These are phyloP conservation scores for Lacanobia oleracea DNA, from an alignment of 2,888 invertebrate genomes.

Conservation along the genomic window DNA sequence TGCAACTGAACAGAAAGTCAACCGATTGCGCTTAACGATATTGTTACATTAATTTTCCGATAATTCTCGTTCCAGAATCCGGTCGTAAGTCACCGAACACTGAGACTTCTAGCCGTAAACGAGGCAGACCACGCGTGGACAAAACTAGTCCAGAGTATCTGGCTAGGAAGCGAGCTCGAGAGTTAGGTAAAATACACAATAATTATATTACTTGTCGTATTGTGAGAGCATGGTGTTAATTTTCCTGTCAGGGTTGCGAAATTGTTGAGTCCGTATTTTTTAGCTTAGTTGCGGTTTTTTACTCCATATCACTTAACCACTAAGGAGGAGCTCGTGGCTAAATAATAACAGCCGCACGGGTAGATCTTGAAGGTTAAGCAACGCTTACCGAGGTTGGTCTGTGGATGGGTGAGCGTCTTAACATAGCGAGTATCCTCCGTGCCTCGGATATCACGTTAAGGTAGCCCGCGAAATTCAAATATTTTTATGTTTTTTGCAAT, in stretches of 20 bases:
- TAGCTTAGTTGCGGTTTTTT: no score
- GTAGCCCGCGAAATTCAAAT: no score
- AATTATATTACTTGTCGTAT: not conserved
- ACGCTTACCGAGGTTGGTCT: no score
- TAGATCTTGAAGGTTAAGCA: no score
- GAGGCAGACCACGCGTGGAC: conserved; percentile 85
- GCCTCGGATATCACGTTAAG: no score
- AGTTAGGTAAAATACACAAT: conserved; percentile 74
- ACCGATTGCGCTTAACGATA: not conserved
- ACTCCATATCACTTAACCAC: no score
- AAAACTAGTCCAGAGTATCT: conserved; percentile 86
- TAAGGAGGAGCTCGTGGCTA: no score
- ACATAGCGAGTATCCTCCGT: no score
- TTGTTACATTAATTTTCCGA: not conserved
- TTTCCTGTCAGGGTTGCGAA: not conserved
- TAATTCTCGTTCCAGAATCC: conserved; percentile 8
- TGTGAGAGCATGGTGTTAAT: not conserved
- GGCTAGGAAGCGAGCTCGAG: conserved; percentile 82
- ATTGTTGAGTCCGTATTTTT: no score
- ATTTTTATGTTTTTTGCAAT: no score
- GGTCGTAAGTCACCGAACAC: conserved; percentile 9
- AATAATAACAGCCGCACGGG: no score
- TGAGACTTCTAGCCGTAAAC: conserved; percentile 69
- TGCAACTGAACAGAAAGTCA: not conserved
- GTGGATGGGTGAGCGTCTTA: no score